Evolutionary conservation across 2,113 vertebrate genomes (phyloP).

Genomic region (Pipra filicauda): DNA sequence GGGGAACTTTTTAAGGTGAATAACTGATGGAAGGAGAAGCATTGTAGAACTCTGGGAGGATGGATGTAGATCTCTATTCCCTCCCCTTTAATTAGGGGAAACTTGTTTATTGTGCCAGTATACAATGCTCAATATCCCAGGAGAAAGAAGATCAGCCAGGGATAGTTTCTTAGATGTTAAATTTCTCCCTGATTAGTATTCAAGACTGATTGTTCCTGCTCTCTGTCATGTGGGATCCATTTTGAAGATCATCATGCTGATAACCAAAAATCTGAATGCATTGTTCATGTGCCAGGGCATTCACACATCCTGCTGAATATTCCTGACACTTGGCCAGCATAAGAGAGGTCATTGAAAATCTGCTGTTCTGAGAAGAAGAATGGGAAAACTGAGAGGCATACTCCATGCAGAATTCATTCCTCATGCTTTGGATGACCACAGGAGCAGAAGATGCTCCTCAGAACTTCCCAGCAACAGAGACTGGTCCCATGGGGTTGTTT

Average conservation of each 20-base stretch:
- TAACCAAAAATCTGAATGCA: background rate
- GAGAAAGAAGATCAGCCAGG: background rate
- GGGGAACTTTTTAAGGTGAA: background rate
- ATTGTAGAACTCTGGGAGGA: background rate
- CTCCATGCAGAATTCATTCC: background rate
- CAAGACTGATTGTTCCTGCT: background rate
- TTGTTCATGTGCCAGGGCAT: background rate
- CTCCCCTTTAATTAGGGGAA: background rate
- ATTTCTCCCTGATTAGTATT: background rate
- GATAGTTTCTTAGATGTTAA: background rate
- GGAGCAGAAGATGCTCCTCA: background rate
- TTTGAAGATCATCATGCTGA: background rate
- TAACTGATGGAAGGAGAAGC: background rate
- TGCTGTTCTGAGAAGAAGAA: background rate
- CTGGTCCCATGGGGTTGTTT: background rate
- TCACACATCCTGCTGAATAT: background rate
- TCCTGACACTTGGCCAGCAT: background rate
- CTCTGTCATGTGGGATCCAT: background rate
- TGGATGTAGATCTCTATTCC: background rate
- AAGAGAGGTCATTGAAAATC: background rate
- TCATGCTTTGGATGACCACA: background rate
- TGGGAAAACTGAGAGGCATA: background rate
- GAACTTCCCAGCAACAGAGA: background rate
- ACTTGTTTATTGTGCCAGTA: background rate
- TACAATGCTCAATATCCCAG: background rate